These are phyloP conservation scores for rabbit (Oryctolagus cuniculus) DNA, from an alignment of 2,113 vertebrate genomes.

Conservation along the genomic window DNA sequence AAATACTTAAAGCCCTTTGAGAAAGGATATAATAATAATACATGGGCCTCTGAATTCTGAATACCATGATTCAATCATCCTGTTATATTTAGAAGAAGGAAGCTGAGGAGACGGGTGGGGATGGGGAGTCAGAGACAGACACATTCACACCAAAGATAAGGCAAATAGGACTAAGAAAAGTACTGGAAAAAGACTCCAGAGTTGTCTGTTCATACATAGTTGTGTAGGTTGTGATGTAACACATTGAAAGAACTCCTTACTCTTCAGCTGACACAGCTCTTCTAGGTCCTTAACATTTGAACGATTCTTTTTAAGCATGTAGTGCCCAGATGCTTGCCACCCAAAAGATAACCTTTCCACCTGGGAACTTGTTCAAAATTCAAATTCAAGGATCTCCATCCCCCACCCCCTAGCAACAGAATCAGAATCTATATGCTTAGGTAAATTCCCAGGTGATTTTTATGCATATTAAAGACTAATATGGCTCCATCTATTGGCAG, in stretches of 20 bases:
- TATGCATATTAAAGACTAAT: neutral
- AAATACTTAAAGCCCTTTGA: conserved; percentile 22
- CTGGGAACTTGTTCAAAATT: neutral
- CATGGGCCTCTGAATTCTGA: neutral
- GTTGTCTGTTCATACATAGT: neutral
- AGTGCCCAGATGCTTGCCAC: neutral
- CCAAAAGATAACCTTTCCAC: neutral
- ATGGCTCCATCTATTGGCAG: neutral
- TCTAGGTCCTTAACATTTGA: conserved; percentile 13
- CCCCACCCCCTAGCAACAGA: neutral
- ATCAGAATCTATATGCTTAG: neutral
- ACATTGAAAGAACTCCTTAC: neutral
- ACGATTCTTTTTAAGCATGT: neutral
- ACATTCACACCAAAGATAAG: too few relatives aligned
- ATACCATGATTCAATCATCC: neutral
- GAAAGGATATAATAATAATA: neutral
- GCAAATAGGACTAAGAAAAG: neutral
- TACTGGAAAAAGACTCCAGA: neutral
- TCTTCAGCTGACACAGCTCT: neutral
- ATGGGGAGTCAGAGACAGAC: neutral
- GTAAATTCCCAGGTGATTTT: neutral
- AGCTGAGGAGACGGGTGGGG: neutral
- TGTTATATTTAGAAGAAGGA: neutral
- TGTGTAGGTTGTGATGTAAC: neutral
- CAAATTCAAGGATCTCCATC: neutral